Evolutionary conservation across 2,888 invertebrate species (phyloP).

Genomic region (Junonia oenone): DNA sequence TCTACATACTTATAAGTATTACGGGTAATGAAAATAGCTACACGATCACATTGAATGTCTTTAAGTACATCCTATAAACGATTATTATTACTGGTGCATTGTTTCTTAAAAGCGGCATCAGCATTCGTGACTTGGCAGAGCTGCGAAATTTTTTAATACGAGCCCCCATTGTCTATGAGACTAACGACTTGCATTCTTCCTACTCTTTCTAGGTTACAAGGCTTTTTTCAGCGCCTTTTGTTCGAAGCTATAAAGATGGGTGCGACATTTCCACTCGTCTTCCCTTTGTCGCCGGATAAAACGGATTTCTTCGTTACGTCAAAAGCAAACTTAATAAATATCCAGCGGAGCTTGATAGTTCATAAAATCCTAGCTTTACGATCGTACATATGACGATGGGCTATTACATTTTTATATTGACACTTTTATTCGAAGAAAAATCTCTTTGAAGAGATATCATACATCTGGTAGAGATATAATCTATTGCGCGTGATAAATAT

Average conservation of each 20-base stretch:
- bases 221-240: constrained; percentile 17
- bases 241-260: constrained; percentile 7
- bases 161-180: constrained; percentile 20
- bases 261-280: constrained; percentile 14
- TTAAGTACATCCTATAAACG: background rate
- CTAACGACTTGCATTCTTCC: constrained; percentile 19
- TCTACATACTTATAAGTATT: background rate
- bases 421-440: constrained; percentile 5
- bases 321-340: constrained; percentile 17
- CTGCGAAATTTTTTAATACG: constrained; percentile 18
- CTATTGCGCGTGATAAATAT: background rate
- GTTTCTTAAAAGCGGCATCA: constrained; percentile 3
- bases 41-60: background rate
- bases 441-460: constrained; percentile 6
- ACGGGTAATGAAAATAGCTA: background rate
- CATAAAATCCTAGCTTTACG: constrained; percentile 17
- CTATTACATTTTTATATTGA: constrained; percentile 12
- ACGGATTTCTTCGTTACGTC: constrained; percentile 15
- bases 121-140: constrained; percentile 23
- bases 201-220: constrained; percentile 23
- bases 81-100: constrained; percentile 8
- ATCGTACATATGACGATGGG: constrained; percentile 4
- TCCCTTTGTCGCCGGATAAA: constrained; percentile 15
- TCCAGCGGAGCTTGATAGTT: constrained; percentile 10
- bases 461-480: background rate